Percentiles rank a stretch among this genome's conserved stretches.
Conservation (phyloP, 2,888 invertebrate species). For the Emmelina monodactyla region DNA sequence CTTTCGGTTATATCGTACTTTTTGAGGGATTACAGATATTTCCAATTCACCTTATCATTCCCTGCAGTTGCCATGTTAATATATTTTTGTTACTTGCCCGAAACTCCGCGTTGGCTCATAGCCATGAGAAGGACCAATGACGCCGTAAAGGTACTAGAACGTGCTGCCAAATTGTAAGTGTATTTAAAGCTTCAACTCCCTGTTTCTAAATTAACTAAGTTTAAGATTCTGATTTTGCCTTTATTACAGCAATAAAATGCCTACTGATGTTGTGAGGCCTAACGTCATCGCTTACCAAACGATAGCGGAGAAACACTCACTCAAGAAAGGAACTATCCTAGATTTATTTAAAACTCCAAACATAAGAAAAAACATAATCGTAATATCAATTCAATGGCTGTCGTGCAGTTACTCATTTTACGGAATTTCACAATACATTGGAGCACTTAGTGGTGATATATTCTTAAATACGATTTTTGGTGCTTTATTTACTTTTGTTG, state of each 20-base stretch:
- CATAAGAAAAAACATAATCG: constrained; percentile 73
- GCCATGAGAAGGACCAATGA: constrained; percentile 68
- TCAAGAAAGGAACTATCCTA: constrained; percentile 61
- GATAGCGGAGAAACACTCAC: constrained; percentile 28
- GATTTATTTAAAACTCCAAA: constrained; percentile 78
- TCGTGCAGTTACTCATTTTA: constrained; percentile 80
- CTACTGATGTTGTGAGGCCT: constrained; percentile 45
- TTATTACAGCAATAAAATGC: constrained; percentile 51
- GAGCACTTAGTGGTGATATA: constrained; percentile 77
- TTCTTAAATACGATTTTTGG: constrained; percentile 77
- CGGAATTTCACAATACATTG: constrained; percentile 84
- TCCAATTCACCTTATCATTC: constrained; percentile 70
- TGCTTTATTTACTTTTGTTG: constrained; percentile 56
- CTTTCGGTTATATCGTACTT: constrained; percentile 69
- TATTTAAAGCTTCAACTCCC: too few relatives aligned
- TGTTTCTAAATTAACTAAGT: too few relatives aligned
- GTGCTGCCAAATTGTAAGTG: constrained; percentile 63
- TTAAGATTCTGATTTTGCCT: too few relatives aligned
- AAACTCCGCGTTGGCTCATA: constrained; percentile 81
- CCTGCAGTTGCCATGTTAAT: constrained; percentile 62
- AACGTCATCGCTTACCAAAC: constrained; percentile 43
- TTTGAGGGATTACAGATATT: constrained; percentile 69
- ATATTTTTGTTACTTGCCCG: constrained; percentile 76
- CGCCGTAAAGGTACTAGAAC: constrained; percentile 69
- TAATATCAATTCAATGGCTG: constrained; percentile 80